These are phyloP conservation scores for Ylistrum balloti DNA, from an alignment of 1,140 invertebrate species.

Conservation along the genomic window DNA sequence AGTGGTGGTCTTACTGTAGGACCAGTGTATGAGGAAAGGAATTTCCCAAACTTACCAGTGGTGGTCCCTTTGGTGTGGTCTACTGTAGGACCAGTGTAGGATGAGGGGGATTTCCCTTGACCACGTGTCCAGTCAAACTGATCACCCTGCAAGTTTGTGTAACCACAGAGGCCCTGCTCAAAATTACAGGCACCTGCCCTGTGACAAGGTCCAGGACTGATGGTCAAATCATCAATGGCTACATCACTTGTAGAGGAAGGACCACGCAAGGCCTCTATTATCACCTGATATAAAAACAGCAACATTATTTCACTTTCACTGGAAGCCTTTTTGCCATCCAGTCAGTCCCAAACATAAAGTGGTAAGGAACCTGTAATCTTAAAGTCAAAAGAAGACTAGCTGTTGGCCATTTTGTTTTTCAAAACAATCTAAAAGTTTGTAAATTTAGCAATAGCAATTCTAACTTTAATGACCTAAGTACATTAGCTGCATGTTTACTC, in stretches of 20 bases:
- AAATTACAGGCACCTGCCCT: slow-evolving; percentile 73
- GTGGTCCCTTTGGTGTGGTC: slow-evolving; percentile 76
- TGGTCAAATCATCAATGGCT: slow-evolving; percentile 87
- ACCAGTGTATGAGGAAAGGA: slow-evolving; percentile 74
- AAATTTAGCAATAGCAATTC: too few species aligned
- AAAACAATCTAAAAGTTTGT: too few species aligned
- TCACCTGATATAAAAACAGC: slow-evolving; percentile 59
- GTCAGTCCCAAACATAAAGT: too few species aligned
- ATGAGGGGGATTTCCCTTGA: slow-evolving; percentile 66
- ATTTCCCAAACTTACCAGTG: slow-evolving; percentile 63
- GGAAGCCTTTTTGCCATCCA: too few species aligned
- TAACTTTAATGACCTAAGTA: too few species aligned
- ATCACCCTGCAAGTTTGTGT: slow-evolving; percentile 70
- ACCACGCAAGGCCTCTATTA: slow-evolving; percentile 70
- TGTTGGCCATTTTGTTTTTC: too few species aligned
- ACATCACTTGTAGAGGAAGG: slow-evolving; percentile 86
- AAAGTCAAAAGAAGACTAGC: too few species aligned
- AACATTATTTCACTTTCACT: too few species aligned
- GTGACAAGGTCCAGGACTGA: slow-evolving; percentile 62
- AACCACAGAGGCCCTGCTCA: slow-evolving; percentile 76
- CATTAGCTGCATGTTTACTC: too few species aligned
- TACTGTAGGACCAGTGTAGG: slow-evolving; percentile 71
- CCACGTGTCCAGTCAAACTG: slow-evolving; percentile 78
- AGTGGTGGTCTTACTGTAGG: slow-evolving; percentile 65
- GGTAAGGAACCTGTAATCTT: too few species aligned